Evolutionary conservation across 35 echinoderm and acorn worm genomes (phyloP), one percentile per base, ranked within the genome.

Genomic region (Chiridota heheva): DNA sequence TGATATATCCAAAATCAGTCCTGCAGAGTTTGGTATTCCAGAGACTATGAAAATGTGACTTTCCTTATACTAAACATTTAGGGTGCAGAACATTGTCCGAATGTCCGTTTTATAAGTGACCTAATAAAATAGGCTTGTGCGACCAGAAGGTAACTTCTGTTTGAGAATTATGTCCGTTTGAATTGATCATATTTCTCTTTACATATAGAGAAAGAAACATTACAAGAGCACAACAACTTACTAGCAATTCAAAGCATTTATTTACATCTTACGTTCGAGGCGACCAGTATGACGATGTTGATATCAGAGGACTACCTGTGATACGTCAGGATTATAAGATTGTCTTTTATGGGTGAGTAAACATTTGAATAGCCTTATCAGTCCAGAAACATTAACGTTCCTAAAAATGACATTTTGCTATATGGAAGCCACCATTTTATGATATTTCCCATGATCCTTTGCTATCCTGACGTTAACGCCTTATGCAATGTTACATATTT

Each of bases 301-400:
- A 87, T 32, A 78, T 67, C 74, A 67, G 75, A 36, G 85, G 85
- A 5, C 46, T 58, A 41, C 37, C 27, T 15, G 44, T 80, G 1
- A 43, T 67, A 69, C 63, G 73, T 8, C 74, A 62, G 7, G 73
- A 87, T 73, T 86, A 86, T 44, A 76, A n/a, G 40, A 41, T 36
- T 86, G 57, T 44, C 83, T 4, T 86, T 86, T 45, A 48, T 61
- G 27, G 69, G 70, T 86, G 63, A 26, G 67, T 13, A 10, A 35
- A 20, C 24, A 25, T 56, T 75, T 34, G 7, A 48, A 8, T 27
- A 4, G 37, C 4, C 5, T 68, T 26, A 31, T 13, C 12, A 55
- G 22, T 13, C 12, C 12, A 65, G 30, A 65, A 65, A 31, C 13
- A 65, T 65, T 12, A 29, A 10, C 7, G 13, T 17, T 29, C 15